These are phyloP conservation scores for Coracias cyanogaster DNA, from an alignment of 2,797 vertebrate genomes.

Conservation along the genomic window DNA sequence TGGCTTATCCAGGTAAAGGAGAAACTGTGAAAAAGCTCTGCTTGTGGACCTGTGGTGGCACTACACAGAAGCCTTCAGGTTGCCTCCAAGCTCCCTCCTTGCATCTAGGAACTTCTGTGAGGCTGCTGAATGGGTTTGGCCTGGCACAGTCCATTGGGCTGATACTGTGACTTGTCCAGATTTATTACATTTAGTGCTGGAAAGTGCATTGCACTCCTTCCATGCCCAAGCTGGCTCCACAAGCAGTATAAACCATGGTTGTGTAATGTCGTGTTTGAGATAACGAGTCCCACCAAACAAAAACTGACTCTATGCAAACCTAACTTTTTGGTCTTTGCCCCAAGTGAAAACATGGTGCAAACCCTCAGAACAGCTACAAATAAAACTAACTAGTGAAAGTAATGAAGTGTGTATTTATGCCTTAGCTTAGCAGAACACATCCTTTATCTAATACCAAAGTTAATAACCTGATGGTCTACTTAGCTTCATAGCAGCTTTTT, in stretches of 20 bases:
- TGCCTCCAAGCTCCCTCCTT: background rate
- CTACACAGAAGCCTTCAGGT: background rate
- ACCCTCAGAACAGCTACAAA: background rate
- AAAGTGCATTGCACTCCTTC: background rate
- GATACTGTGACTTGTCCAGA: background rate
- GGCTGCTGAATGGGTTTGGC: background rate
- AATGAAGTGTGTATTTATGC: background rate
- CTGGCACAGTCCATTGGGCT: background rate
- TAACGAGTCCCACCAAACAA: background rate
- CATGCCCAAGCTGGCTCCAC: background rate
- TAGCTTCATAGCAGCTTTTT: conserved; percentile 16
- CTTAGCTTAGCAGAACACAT: conserved; percentile 16
- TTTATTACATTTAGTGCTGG: background rate
- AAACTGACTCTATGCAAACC: background rate
- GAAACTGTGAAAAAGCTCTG: background rate
- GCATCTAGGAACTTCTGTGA: background rate
- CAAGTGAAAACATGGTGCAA: background rate
- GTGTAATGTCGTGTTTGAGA: background rate
- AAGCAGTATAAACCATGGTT: background rate
- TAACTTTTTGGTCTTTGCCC: background rate
- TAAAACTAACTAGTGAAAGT: background rate
- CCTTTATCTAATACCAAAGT: conserved; percentile 5
- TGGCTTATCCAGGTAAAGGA: background rate
- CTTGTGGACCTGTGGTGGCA: background rate
- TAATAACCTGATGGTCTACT: conserved; percentile 56